Evolutionary conservation across 2,113 vertebrate species (phyloP), one percentile per base, ranked within the genome.

Genomic region (Cavia porcellus): DNA sequence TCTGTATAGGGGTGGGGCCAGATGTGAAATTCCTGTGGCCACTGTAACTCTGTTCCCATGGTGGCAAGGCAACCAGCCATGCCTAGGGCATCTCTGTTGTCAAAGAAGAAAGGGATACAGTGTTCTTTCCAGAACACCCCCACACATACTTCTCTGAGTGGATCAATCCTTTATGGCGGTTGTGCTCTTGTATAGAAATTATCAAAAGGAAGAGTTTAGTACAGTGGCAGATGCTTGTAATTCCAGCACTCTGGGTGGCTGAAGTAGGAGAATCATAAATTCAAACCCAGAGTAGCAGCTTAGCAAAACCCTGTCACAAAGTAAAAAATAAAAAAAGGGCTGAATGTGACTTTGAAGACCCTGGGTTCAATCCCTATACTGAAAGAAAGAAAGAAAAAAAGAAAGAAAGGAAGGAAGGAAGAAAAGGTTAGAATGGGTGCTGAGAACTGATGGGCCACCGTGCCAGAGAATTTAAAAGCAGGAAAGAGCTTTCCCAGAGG

Each of bases 1-100:
- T 87, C 90, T 97, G 83, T 83, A 91, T 91, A 87, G 12, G 96
- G 28, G 86, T 89, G 89, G 98, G 79, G 84, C 64, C 14, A 55
- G 3, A 20, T 24, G 32, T 42, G 24, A 86, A 94, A 50, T 72
- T 52, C 47, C 47, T 68, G 24, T 28, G 75, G 42, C 64, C 59
- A 32, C n/a, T 32, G 81, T 38, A 61, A 42, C 52, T 42, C 32
- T 82, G 80, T 88, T 42, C 74, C 55, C 32, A 14, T 12, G 52
- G 15, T 88, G 92, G 52, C 30, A n/a, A 88, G 38, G 17, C 35
- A 38, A 28, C 74, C 68, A 59, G 35, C 47, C 61, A 62, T 42
- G 70, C 35, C 45, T 13, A 22, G 45, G 50, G 74, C n/a, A 66
- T 57, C 30, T 87, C 61, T 80, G n/a, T 22, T 57, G 75, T 68